Evolutionary conservation across 2,113 vertebrate species (phyloP).

Genomic region (Seriola rivoliana): DNA sequence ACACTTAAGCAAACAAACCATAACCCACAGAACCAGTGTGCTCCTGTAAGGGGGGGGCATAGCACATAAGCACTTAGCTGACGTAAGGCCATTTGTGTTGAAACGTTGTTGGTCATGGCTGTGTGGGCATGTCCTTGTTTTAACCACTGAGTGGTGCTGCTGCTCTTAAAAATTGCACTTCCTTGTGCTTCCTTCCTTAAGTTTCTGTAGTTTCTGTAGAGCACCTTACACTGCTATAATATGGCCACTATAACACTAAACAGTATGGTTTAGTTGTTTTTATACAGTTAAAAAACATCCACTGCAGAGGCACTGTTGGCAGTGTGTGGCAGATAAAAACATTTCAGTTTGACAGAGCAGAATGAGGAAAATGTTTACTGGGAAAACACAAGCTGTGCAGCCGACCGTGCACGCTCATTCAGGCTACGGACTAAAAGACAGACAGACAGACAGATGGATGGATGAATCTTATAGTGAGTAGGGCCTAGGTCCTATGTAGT

Average conservation of each 20-base stretch:
- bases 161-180: slow-evolving; percentile 42
- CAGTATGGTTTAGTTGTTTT: background rate
- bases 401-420: background rate
- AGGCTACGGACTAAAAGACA: slow-evolving; percentile 10
- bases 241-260: background rate
- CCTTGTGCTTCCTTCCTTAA: background rate
- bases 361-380: slow-evolving; percentile 48
- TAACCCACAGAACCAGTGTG: background rate
- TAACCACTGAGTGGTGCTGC: slow-evolving; percentile 66
- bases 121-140: slow-evolving; percentile 6
- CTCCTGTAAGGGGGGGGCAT: background rate
- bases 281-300: background rate
- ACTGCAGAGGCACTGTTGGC: background rate
- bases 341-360: slow-evolving; percentile 10
- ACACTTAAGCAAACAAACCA: slow-evolving; percentile 35
- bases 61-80: background rate
- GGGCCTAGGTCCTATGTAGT: slow-evolving; percentile 35
- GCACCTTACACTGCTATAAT: background rate
- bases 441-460: background rate
- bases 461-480: slow-evolving; percentile 5
- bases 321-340: slow-evolving; percentile 1
- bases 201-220: background rate
- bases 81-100: background rate
- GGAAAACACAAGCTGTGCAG: slow-evolving; percentile 56
- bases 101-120: background rate